Conservation (phyloP, 2,797 vertebrate genomes). For the Picus viridis region DNA sequence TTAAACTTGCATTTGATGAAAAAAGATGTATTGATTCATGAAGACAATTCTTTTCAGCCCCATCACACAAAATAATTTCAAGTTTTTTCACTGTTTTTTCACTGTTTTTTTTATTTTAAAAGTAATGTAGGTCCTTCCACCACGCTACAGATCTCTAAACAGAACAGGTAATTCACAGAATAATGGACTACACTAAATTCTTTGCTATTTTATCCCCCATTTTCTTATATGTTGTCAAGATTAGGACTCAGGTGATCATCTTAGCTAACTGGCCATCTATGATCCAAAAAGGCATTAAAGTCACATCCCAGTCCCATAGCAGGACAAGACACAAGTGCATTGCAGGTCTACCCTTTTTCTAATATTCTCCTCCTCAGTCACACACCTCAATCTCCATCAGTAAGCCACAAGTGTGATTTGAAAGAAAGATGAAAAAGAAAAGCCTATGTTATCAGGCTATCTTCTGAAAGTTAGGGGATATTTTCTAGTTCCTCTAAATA, state of each 20-base stretch:
- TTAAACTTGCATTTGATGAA: background rate
- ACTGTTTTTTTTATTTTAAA: background rate
- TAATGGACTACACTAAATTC: background rate
- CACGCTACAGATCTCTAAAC: background rate
- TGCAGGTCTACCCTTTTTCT: background rate
- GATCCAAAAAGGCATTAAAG: background rate
- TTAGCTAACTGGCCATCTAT: background rate
- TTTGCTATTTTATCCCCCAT: background rate
- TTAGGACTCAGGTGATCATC: background rate
- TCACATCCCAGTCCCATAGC: background rate
- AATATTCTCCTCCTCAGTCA: background rate
- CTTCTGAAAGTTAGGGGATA: background rate
- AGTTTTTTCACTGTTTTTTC: background rate
- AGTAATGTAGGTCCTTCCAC: background rate
- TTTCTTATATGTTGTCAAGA: background rate
- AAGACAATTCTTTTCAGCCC: background rate
- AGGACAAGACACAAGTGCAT: background rate
- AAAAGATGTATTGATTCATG: background rate
- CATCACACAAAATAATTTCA: background rate
- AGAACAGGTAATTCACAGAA: background rate
- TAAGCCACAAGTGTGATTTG: background rate
- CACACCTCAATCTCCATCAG: background rate
- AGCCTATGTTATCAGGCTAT: background rate
- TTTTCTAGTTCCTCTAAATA: background rate
- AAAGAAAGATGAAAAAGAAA: background rate